Percentiles rank a stretch among this genome's conserved stretches.
These are phyloP conservation scores for Pycnonotus jocosus DNA, from an alignment of 2,113 vertebrate genomes.

Conservation along the genomic window DNA sequence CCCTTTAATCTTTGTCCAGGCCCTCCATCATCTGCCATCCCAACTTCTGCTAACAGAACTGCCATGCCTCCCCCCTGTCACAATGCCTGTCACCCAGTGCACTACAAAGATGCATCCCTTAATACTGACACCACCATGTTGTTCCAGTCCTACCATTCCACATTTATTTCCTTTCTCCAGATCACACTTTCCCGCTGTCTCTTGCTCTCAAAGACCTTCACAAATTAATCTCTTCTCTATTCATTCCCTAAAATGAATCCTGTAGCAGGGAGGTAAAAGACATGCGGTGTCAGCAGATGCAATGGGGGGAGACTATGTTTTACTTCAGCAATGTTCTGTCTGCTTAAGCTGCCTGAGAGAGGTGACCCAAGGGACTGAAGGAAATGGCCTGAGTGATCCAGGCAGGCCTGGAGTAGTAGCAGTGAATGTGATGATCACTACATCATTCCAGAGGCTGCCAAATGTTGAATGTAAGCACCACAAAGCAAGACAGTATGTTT, in stretches of 20 bases:
- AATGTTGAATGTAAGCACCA: not conserved
- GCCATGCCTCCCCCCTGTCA: not conserved
- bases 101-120: not conserved
- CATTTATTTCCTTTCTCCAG: not conserved
- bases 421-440: not conserved
- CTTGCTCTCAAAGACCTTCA: not conserved
- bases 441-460: not conserved
- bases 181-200: not conserved
- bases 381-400: not conserved
- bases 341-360: not conserved
- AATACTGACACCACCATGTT: accelerated
- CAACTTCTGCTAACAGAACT: not conserved
- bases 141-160: not conserved
- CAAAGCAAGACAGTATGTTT: not conserved
- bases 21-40: not conserved
- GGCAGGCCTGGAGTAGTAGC: not conserved
- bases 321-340: not conserved
- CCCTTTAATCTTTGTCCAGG: not conserved
- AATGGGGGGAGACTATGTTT: not conserved
- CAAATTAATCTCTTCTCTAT: not conserved
- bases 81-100: not conserved
- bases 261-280: not conserved
- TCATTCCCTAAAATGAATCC: not conserved
- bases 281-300: not conserved
- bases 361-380: not conserved